Conservation (phyloP, 2,888 invertebrate species). For the Cynaeus angustus region DNA sequence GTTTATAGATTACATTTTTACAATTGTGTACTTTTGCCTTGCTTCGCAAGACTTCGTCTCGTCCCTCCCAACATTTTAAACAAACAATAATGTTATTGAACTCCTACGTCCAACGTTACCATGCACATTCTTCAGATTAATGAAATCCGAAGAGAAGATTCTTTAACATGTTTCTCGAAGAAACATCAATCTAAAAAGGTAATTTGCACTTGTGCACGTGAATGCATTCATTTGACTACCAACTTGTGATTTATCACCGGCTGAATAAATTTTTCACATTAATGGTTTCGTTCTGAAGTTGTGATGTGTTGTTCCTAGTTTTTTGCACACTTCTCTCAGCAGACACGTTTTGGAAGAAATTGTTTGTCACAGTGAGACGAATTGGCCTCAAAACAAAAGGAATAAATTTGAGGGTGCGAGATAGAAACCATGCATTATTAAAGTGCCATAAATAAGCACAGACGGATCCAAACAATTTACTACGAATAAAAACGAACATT, state of each 20-base stretch:
- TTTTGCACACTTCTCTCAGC: too few relatives aligned
- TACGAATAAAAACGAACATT: background rate
- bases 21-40: too few relatives aligned
- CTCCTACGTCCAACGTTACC: constrained; percentile 9
- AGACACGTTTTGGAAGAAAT: background rate
- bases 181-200: constrained; percentile 7
- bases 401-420: background rate
- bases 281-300: constrained; percentile 17
- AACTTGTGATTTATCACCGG: background rate
- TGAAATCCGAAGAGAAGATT: constrained; percentile 8
- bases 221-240: constrained; percentile 9
- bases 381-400: constrained; percentile 1
- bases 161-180: background rate
- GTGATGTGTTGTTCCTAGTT: background rate
- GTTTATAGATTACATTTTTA: too few relatives aligned
- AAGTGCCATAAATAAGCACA: background rate
- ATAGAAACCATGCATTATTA: background rate
- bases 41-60: too few relatives aligned
- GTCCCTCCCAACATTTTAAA: constrained; percentile 11
- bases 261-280: constrained; percentile 5
- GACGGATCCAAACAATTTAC: too few relatives aligned
- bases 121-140: constrained; percentile 23
- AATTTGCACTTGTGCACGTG: constrained; percentile 17
- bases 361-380: background rate
- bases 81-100: constrained; percentile 23